Evolutionary conservation across 2,888 invertebrate genomes (phyloP), one percentile per base, ranked within the genome.

Genomic region (Tinea pellionella): DNA sequence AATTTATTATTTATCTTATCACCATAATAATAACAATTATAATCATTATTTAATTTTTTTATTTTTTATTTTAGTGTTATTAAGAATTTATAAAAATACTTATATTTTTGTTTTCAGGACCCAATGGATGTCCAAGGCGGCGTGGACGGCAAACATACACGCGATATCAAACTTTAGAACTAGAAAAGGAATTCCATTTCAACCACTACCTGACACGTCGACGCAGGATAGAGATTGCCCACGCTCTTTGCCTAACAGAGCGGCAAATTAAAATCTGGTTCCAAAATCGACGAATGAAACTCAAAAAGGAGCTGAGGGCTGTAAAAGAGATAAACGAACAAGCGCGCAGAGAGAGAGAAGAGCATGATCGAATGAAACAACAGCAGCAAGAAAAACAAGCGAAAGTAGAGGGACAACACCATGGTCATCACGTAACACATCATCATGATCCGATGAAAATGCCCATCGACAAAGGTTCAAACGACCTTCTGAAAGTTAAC

Each of bases 141-240:
- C 92, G 98, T 73, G 98, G 98, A 63, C 90, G 98, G 69, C 98
- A 98, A 89, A 98, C 98, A 15, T 98, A 98, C 91, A 98, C 98
- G 66, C 94, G 98, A 74, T 97, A 98, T 91, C 98, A 99, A 88
- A 98, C 98, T 19, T 89, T 98, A 87, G 98, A 98, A 81, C 91
- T 98, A 85, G 98, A 98, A 86, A 98, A 98, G 88, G 98, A 98
- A 90, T 98, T 98, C 89, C 96, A 98, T 79, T 97, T 97, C 89
- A 98, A 98, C 88, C 97, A 97, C 78, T 98, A 98, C 87, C 90
- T 98, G 82, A 98, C 98, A 70, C 92, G 98, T 77, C 91, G 98
- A 79, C 93, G 98, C 82, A 92, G 98, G 88, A 97, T 98, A 88
- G 98, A 98, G 88, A 98, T 98, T 70, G 97, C 98, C 55, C 97